A percentile compares a stretch with the other conserved stretches of the same genome.
These are phyloP conservation scores for Vipera latastei DNA, from an alignment of 2,797 vertebrate species.

Conservation along the genomic window DNA sequence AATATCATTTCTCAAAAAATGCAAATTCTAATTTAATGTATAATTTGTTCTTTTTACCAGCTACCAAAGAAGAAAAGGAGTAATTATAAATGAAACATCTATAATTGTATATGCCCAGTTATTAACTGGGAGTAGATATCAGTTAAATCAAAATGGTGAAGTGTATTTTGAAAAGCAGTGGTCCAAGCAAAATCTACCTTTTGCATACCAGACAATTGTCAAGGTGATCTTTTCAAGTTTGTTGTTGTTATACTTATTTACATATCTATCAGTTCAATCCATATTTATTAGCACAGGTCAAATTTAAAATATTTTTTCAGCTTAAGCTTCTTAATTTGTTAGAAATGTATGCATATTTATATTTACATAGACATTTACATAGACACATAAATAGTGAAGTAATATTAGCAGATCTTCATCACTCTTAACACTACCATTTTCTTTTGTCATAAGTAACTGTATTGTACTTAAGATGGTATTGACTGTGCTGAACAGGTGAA, in stretches of 20 bases:
- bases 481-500: not conserved
- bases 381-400: not conserved
- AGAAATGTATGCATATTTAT: not conserved
- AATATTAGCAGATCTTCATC: not conserved
- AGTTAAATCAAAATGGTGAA: slow-evolving; percentile 82
- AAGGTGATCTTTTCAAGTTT: slow-evolving; percentile 76
- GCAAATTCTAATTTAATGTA: slow-evolving; percentile 5
- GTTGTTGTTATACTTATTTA: slow-evolving; percentile 2
- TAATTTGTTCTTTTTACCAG: slow-evolving; percentile 66
- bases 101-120: slow-evolving; percentile 87
- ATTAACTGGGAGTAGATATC: slow-evolving; percentile 88
- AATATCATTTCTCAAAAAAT: not conserved
- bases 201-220: slow-evolving; percentile 88
- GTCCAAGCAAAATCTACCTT: slow-evolving; percentile 91
- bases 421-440: not conserved
- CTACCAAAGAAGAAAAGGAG: slow-evolving; percentile 88
- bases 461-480: not conserved
- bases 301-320: not conserved
- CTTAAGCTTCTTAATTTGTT: not conserved
- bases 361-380: not conserved
- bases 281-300: not conserved
- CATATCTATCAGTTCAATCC: not conserved
- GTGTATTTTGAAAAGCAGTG: slow-evolving; percentile 95
- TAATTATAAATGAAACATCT: slow-evolving; percentile 84
- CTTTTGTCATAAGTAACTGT: not conserved